Percentiles rank a stretch among this genome's conserved stretches.
These are phyloP conservation scores for Subacronicta megacephala DNA, from an alignment of 2,888 invertebrate species.

Conservation along the genomic window DNA sequence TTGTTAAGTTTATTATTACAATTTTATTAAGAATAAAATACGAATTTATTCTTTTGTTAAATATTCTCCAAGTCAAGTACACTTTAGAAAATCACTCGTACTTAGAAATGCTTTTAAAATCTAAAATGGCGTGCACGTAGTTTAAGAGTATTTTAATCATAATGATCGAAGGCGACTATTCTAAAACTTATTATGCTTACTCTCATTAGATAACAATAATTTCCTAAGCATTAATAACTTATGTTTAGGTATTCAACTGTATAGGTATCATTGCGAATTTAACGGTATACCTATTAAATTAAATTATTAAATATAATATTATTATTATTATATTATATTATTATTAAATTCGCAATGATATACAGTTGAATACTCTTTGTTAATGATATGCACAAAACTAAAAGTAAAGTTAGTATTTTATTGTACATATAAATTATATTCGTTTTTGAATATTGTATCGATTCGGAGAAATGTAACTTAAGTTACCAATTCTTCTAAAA, in stretches of 20 bases:
- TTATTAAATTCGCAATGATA: too few relatives aligned
- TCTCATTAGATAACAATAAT: constrained; percentile 4
- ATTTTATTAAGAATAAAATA: constrained; percentile 56
- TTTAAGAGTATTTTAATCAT: constrained; percentile 39
- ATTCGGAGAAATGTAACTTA: neutral
- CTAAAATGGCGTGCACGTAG: constrained; percentile 47
- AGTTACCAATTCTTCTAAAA: neutral
- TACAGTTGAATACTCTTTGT: too few relatives aligned
- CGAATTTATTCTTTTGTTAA: constrained; percentile 82
- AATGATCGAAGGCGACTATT: constrained; percentile 51
- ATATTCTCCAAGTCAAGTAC: constrained; percentile 68
- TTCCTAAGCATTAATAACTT: constrained; percentile 12
- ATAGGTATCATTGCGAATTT: too few relatives aligned
- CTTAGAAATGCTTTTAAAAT: constrained; percentile 55
- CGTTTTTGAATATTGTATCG: neutral
- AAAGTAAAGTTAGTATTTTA: neutral
- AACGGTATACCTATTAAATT: too few relatives aligned
- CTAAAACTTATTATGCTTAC: constrained; percentile 31
- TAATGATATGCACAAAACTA: too few relatives aligned
- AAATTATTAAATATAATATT: too few relatives aligned
- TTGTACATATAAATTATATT: too few relatives aligned
- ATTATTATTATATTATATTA: too few relatives aligned
- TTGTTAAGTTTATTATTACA: too few relatives aligned
- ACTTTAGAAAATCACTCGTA: constrained; percentile 50
- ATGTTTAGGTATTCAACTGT: too few relatives aligned